phyloP scores from a whole-genome alignment of 30 jellyfish, hydroid and myxozoan genomes.

The Aurelia sp. region DNA sequence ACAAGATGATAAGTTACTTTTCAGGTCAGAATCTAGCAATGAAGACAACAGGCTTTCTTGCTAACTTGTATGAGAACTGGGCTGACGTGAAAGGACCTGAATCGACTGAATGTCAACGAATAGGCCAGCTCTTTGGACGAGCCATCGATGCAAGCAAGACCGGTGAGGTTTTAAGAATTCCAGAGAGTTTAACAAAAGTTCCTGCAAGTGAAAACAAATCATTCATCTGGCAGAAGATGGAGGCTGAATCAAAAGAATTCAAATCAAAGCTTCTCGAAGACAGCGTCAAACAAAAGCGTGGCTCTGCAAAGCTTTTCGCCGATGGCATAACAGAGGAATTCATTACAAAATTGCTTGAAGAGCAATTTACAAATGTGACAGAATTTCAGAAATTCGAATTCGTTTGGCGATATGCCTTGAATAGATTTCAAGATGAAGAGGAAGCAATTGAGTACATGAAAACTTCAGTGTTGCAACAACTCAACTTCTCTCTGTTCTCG shows the following conservation, averaged over 20 bases:
- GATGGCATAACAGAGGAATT: conserved; percentile 25
- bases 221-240: conserved; percentile 45
- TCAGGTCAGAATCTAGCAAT: conserved; percentile 32
- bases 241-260: not conserved
- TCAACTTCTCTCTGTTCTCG: conserved; percentile 40
- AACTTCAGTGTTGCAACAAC: not conserved
- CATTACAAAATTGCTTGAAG: not conserved
- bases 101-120: conserved; percentile 20
- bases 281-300: not conserved
- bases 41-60: conserved; percentile 11
- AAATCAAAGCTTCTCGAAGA: not conserved
- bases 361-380: not conserved
- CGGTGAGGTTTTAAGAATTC: conserved; percentile 37
- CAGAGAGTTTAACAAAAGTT: conserved; percentile 7
- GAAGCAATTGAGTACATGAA: conserved; percentile 31
- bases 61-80: conserved; percentile 44
- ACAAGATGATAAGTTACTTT: conserved; percentile 25
- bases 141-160: conserved; percentile 44
- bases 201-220: not conserved
- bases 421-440: not conserved
- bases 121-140: conserved; percentile 34
- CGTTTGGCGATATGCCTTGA: conserved; percentile 29
- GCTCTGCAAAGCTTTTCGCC: not conserved
- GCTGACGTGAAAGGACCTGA: conserved; percentile 38
- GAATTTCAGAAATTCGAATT: conserved; percentile 31